Percentiles rank a stretch among this genome's conserved stretches.
Conservation (phyloP, 2,113 vertebrate genomes). For the Gambusia holbrooki region DNA sequence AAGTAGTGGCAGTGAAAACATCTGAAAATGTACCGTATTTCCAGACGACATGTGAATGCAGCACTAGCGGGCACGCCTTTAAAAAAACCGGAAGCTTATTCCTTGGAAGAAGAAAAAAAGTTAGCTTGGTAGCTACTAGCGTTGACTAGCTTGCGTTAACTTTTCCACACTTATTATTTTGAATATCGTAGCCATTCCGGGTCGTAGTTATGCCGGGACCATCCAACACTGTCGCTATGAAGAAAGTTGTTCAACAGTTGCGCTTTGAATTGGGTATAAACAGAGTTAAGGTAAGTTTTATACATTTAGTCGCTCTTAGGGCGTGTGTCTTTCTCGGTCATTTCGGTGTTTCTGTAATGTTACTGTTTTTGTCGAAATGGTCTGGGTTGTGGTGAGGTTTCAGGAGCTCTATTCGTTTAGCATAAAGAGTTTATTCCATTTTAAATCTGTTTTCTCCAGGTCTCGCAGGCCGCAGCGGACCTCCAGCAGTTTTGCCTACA, state of each 20-base stretch:
- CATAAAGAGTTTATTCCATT: not conserved
- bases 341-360: not conserved
- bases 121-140: conserved; percentile 16
- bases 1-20: no score
- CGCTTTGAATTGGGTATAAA: conserved; percentile 90
- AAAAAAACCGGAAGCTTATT: conserved; percentile 61
- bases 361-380: not conserved
- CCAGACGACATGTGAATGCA: not conserved
- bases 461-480: conserved; percentile 94
- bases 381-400: not conserved
- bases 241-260: conserved; percentile 91
- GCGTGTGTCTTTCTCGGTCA: conserved; percentile 18
- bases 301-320: not conserved
- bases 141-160: not conserved
- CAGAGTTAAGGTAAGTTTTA: conserved; percentile 86
- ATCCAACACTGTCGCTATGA: conserved; percentile 87
- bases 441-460: conserved; percentile 72
- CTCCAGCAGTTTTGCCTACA: conserved; percentile 97
- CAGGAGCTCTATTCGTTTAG: accelerated
- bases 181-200: not conserved
- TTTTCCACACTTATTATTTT: not conserved
- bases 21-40: accelerated
- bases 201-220: conserved; percentile 83
- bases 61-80: conserved; percentile 22
- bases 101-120: conserved; percentile 25